Evolutionary conservation across 2,797 vertebrate genomes (phyloP).

Genomic region (Avahi laniger): DNA sequence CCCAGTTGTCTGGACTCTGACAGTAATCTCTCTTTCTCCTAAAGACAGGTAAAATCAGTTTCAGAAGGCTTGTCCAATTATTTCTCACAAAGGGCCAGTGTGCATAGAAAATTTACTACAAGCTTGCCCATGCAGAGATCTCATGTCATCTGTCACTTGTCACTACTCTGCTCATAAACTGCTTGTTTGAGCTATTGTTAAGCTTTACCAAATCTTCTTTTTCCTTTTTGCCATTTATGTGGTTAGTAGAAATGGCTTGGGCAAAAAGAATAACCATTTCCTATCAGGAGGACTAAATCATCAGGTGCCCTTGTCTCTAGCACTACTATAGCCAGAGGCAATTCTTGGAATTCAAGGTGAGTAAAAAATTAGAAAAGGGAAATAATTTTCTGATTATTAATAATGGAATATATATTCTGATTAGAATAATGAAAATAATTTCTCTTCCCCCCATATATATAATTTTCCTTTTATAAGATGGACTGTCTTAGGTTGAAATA

Average conservation of each 20-base stretch:
- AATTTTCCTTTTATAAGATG: background rate
- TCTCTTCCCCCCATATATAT: background rate
- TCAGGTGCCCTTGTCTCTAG: background rate
- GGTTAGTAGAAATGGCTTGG: conserved; percentile 3
- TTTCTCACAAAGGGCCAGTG: background rate
- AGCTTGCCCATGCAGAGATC: background rate
- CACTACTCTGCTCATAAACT: background rate
- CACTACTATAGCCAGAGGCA: background rate
- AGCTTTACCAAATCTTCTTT: background rate
- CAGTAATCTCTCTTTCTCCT: background rate
- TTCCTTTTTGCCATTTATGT: background rate
- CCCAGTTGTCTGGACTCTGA: background rate
- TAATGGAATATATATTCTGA: background rate
- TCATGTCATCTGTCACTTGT: background rate
- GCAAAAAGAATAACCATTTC: background rate
- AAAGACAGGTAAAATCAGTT: background rate
- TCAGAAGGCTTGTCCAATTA: background rate
- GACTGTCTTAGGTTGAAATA: background rate
- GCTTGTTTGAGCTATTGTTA: background rate
- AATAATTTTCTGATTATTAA: background rate
- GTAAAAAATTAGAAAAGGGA: background rate
- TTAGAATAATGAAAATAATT: background rate
- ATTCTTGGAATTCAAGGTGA: background rate
- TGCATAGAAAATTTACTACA: background rate
- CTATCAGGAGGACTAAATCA: background rate